phyloP scores from a whole-genome alignment of 2,888 invertebrate species.

The Stomorhina lunata region DNA sequence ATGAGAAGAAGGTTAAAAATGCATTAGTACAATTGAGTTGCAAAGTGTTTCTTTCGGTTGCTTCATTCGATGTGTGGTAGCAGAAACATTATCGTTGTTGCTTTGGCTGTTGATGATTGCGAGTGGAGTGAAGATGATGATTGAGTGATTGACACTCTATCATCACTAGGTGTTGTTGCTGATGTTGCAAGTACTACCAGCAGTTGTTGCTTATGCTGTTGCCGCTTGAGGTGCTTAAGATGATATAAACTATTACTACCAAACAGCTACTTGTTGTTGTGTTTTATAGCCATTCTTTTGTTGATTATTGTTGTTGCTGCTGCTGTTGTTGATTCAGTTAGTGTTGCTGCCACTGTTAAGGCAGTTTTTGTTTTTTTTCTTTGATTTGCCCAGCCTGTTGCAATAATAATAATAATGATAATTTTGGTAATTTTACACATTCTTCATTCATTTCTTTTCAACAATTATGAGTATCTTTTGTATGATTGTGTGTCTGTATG shows the following conservation, averaged over 20 bases:
- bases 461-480: neutral
- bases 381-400: too few relatives aligned
- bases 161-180: conserved; percentile 68
- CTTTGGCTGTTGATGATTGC: conserved; percentile 24
- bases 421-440: conserved; percentile 64
- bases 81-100: neutral
- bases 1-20: conserved; percentile 46
- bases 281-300: conserved; percentile 28
- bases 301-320: too few relatives aligned
- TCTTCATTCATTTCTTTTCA: conserved; percentile 45
- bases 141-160: conserved; percentile 66
- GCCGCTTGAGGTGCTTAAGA: conserved; percentile 6
- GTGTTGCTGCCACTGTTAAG: conserved; percentile 57
- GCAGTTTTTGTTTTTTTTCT: too few relatives aligned
- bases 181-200: conserved; percentile 43
- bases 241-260: conserved; percentile 37
- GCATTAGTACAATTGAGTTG: conserved; percentile 40
- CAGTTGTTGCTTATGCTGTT: conserved; percentile 7
- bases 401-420: conserved; percentile 31
- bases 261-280: conserved; percentile 46
- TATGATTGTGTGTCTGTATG: conserved; percentile 22
- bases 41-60: conserved; percentile 2
- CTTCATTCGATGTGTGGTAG: neutral
- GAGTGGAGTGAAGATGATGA: conserved; percentile 52
- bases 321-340: conserved; percentile 9